Evolutionary conservation across 2,888 invertebrate genomes (phyloP).

Genomic region (Andrena flavipes): DNA sequence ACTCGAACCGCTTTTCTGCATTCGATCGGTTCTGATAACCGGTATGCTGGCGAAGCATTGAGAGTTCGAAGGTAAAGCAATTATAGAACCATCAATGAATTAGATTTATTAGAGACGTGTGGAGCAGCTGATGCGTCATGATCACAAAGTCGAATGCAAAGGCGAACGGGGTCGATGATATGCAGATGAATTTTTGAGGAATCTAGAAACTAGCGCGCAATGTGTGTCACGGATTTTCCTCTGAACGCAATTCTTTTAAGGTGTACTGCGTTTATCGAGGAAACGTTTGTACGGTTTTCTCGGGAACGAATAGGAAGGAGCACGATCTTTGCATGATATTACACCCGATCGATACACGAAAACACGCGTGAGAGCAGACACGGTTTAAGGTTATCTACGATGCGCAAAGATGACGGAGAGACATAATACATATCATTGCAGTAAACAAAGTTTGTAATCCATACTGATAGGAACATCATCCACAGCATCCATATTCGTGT

Average conservation of each 20-base stretch:
- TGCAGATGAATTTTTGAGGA: slow-evolving; percentile 55
- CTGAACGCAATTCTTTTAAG: not conserved
- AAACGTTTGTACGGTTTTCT: not conserved
- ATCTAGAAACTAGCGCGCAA: slow-evolving; percentile 40
- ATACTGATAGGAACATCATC: slow-evolving; percentile 3
- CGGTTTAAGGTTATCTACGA: slow-evolving; percentile 52
- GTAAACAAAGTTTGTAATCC: slow-evolving; percentile 53
- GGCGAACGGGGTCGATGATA: slow-evolving; percentile 64
- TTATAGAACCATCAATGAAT: slow-evolving; percentile 37
- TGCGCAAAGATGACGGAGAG: slow-evolving; percentile 43
- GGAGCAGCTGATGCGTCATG: slow-evolving; percentile 41
- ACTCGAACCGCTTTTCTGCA: not conserved
- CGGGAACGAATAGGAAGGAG: not conserved
- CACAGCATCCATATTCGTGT: not conserved
- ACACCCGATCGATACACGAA: slow-evolving; percentile 31
- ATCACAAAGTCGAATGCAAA: slow-evolving; percentile 57
- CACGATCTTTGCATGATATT: not conserved
- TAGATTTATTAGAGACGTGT: slow-evolving; percentile 17
- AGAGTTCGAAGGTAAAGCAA: slow-evolving; percentile 9
- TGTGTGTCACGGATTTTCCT: slow-evolving; percentile 18
- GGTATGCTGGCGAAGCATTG: not conserved
- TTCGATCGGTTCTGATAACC: not conserved
- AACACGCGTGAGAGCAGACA: slow-evolving; percentile 14
- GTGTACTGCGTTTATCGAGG: not conserved
- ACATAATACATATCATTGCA: slow-evolving; percentile 15